Evolutionary conservation across 1,140 invertebrate species (phyloP).

Genomic region (Macrobrachium rosenbergii): DNA sequence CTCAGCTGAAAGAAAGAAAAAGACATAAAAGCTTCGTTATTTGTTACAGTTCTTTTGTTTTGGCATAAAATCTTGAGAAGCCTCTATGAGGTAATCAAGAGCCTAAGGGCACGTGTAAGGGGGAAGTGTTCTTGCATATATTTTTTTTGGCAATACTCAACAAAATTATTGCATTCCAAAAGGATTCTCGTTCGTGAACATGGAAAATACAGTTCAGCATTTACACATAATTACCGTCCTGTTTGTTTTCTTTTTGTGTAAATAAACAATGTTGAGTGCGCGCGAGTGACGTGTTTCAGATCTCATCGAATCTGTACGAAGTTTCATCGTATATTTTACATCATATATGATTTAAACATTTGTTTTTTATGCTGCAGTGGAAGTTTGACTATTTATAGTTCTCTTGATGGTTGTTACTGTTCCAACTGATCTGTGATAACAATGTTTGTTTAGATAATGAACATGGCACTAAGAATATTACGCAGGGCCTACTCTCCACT

Average conservation of each 20-base stretch:
- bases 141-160: constrained; percentile 45
- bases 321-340: constrained; percentile 40
- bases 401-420: constrained; percentile 60
- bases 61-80: no score
- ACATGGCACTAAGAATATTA: constrained; percentile 29
- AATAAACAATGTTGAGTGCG: constrained; percentile 41
- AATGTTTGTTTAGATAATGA: constrained; percentile 54
- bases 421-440: constrained; percentile 63
- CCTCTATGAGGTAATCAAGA: no score
- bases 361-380: constrained; percentile 49
- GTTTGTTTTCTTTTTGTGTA: constrained; percentile 59
- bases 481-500: background rate
- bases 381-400: constrained; percentile 58
- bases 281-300: constrained; percentile 51
- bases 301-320: constrained; percentile 39
- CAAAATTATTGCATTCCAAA: background rate
- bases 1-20: no score
- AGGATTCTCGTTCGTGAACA: constrained; percentile 19
- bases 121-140: background rate
- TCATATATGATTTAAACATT: constrained; percentile 40
- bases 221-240: constrained; percentile 63
- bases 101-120: no score
- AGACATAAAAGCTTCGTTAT: no score
- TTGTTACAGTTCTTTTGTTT: no score
- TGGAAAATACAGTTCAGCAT: constrained; percentile 56